Evolutionary conservation across 1,140 invertebrate species (phyloP), one percentile per base, ranked within the genome.

Genomic region (Chymomyza costata): DNA sequence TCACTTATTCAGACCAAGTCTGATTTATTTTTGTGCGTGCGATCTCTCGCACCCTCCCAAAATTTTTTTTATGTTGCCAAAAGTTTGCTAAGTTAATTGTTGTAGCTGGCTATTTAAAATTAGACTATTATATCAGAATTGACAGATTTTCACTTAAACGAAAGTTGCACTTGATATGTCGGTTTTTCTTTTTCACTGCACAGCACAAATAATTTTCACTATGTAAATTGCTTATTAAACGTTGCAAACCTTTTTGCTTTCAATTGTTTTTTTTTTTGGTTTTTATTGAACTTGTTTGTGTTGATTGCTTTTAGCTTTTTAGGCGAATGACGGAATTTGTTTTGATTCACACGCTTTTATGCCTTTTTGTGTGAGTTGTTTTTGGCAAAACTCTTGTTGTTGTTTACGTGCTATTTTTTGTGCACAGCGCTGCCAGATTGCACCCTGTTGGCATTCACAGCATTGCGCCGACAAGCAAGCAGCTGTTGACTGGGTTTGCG

Each of bases 301-400:
- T 30, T n/a, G n/a, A n/a, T n/a, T 52, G 54, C 34, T 63, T 62
- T 59, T 49, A 41, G 41, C 66, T 70, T 46, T 66, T 70, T n/a
- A n/a, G n/a, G n/a, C n/a, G 63, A 70, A 66, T 70, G 63, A 30
- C 31, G 6, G 21, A 47, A 10, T 53, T 70, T 70, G 58, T 69
- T 70, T 58, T 60, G 51, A 15, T 60, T 55, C 45, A 16, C 38
- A 37, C 40, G 40, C 32, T 39, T 58, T 63, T 63, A 60, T 65
- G 17, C 45, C 38, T 39, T 61, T 49, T 56, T 28, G 32, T 31
- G 17, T 13, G 10, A 14, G 16, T 8, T 21, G 45, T 14, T 28
- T 41, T 14, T 25, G 30, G 13, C 17, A 34, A 34, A 34, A 34
- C 11, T n/a, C 8, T 14, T 34, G 32, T 6, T 34, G 32, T 34